Percentiles rank a stretch among this genome's conserved stretches.
These are phyloP conservation scores for Drosophila truncata DNA, from an alignment of 1,140 invertebrate species.

Conservation along the genomic window DNA sequence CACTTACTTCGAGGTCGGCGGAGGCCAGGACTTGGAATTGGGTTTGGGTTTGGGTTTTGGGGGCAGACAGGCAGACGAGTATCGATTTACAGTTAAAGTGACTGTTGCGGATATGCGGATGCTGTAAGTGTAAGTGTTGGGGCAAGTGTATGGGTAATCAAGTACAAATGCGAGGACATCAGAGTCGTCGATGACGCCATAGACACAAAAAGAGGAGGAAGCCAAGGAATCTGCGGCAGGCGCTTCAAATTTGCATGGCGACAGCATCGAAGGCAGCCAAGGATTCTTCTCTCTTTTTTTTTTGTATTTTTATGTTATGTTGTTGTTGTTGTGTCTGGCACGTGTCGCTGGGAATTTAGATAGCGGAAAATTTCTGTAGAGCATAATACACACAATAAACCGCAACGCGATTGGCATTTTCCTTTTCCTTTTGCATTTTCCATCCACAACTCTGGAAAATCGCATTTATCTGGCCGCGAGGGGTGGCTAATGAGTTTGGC, in stretches of 20 bases:
- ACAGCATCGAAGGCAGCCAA: not conserved
- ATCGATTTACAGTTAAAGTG: conserved; percentile 74
- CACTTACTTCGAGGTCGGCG: conserved; percentile 22
- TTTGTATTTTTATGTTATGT: too few species aligned
- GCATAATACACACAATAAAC: conserved; percentile 55
- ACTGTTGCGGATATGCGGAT: conserved; percentile 33
- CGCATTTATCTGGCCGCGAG: conserved; percentile 31
- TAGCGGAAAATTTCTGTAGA: conserved; percentile 42
- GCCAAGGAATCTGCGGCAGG: conserved; percentile 34
- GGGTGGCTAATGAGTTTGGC: conserved; percentile 29
- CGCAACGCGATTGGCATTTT: conserved; percentile 49
- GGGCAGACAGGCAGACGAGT: conserved; percentile 34
- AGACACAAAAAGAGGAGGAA: conserved; percentile 34
- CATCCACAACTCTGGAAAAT: conserved; percentile 1
- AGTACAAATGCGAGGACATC: conserved; percentile 50
- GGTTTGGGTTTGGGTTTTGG: conserved; percentile 4
- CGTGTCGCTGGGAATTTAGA: conserved; percentile 71
- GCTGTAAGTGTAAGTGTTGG: conserved; percentile 26
- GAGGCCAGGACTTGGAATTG: conserved; percentile 9
- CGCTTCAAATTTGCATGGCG: conserved; percentile 46
- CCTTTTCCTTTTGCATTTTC: conserved; percentile 1
- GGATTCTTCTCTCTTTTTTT: conserved; percentile 50
- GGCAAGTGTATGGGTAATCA: conserved; percentile 55
- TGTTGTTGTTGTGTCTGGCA: conserved; percentile 76
- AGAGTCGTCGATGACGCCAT: conserved; percentile 42